Percentiles rank a stretch among this genome's conserved stretches.
phyloP scores from a whole-genome alignment of 1,140 invertebrate genomes.

The Cyclargus thomasi region DNA sequence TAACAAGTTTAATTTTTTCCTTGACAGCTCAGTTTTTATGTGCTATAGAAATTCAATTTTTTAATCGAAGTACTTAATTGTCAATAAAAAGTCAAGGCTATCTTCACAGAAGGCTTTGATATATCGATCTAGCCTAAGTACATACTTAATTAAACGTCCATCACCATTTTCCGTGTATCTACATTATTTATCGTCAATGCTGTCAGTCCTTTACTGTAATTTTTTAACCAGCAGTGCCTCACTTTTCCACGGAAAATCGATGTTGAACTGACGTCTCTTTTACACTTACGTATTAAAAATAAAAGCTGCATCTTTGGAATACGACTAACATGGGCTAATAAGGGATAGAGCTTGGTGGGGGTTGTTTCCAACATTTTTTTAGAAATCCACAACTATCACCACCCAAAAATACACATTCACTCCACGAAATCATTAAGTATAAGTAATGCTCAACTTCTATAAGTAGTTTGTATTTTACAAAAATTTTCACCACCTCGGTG shows the following conservation, averaged over 20 bases:
- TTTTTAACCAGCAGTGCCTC: no score
- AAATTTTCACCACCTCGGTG: constrained; percentile 19
- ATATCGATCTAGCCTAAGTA: constrained; percentile 47
- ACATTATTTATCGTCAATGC: background rate
- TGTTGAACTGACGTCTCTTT: constrained; percentile 22
- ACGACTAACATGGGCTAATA: constrained; percentile 17
- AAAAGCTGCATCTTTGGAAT: constrained; percentile 68
- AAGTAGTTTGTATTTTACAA: constrained; percentile 23
- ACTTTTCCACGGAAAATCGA: background rate
- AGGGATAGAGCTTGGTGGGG: background rate
- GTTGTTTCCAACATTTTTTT: background rate
- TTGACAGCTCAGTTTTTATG: no score
- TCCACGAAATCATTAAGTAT: background rate
- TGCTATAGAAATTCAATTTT: no score
- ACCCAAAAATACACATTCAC: background rate
- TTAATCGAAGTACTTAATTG: no score
- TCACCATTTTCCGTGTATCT: constrained; percentile 3
- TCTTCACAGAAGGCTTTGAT: constrained; percentile 48
- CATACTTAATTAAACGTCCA: constrained; percentile 38
- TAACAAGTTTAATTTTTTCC: no score
- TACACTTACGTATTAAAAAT: constrained; percentile 64
- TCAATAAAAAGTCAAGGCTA: constrained; percentile 21
- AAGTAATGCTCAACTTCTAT: background rate
- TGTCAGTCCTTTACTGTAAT: background rate
- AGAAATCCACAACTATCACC: background rate